Conservation (phyloP, 1,140 invertebrate genomes). For the Drosophila subpulchrella region DNA sequence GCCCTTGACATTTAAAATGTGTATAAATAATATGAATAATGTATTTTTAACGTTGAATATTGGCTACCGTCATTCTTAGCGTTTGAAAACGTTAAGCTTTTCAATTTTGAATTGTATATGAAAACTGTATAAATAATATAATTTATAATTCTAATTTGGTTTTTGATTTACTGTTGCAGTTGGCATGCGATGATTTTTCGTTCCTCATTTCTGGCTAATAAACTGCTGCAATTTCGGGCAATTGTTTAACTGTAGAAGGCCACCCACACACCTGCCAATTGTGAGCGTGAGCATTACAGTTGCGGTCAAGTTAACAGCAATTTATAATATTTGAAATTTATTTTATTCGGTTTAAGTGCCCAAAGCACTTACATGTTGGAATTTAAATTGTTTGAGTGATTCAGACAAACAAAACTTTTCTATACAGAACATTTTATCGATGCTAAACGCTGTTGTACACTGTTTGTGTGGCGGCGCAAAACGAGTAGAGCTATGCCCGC, state of each 20-base stretch:
- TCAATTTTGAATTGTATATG: background rate
- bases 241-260: slow-evolving; percentile 26
- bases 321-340: background rate
- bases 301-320: background rate
- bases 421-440: no score
- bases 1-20: slow-evolving; percentile 2
- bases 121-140: slow-evolving; percentile 28
- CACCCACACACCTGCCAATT: slow-evolving; percentile 8
- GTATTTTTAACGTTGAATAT: background rate
- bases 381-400: no score
- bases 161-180: slow-evolving; percentile 35
- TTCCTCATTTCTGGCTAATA: slow-evolving; percentile 22
- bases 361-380: no score
- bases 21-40: background rate
- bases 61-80: background rate
- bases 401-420: no score
- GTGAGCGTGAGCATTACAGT: background rate
- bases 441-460: no score
- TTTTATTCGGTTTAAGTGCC: no score
- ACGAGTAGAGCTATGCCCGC: no score
- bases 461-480: no score
- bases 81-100: no score
- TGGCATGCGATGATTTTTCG: slow-evolving; percentile 14
- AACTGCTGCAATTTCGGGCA: slow-evolving; percentile 13
- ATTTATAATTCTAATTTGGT: slow-evolving; percentile 15